Evolutionary conservation across 2,113 vertebrate species (phyloP).

Genomic region (Choloepus hoffmanni): DNA sequence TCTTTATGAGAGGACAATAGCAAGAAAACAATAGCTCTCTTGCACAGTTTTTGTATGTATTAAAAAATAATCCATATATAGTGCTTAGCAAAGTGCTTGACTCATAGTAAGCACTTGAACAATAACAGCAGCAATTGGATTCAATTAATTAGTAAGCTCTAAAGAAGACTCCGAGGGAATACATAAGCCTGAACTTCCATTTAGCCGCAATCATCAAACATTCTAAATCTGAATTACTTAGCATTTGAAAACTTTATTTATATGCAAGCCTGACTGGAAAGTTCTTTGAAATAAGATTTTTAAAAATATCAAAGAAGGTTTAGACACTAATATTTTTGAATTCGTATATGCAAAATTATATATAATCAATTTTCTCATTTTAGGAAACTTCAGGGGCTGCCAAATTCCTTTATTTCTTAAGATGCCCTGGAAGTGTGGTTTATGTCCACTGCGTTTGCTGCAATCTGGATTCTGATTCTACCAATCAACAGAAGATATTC

Average conservation of each 20-base stretch:
- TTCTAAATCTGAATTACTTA: not conserved
- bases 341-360: not conserved
- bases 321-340: not conserved
- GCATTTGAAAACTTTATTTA: not conserved
- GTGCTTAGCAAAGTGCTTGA: not conserved
- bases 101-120: not conserved
- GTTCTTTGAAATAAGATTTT: slow-evolving; percentile 2
- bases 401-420: not conserved
- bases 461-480: not conserved
- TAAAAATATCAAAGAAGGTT: not conserved
- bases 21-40: not conserved
- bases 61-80: not conserved
- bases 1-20: not conserved
- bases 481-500: not conserved
- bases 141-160: not conserved
- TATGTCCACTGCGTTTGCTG: not conserved
- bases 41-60: not conserved
- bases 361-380: not conserved
- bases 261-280: not conserved
- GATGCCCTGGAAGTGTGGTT: not conserved
- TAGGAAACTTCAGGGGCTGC: not conserved
- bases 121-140: not conserved
- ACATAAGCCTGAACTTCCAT: not conserved
- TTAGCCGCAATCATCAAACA: not conserved
- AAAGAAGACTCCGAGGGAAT: not conserved